These are phyloP conservation scores for Adineta ricciae DNA, from an alignment of 2,888 invertebrate species.

Conservation along the genomic window DNA sequence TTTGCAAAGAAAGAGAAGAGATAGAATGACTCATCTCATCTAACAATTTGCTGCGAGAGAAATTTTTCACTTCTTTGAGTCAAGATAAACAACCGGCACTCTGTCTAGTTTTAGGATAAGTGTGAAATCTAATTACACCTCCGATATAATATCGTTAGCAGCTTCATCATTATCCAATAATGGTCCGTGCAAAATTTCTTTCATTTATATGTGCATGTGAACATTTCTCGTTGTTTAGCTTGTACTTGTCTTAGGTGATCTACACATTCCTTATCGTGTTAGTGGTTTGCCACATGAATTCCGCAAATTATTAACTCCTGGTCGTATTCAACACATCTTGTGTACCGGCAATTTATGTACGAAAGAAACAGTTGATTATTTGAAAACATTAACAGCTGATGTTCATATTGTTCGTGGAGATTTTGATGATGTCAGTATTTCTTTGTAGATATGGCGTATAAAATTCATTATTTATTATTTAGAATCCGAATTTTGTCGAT, in stretches of 20 bases:
- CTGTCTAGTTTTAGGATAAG: background rate
- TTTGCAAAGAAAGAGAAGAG: background rate
- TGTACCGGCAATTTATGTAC: conserved; percentile 97
- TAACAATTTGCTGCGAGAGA: background rate
- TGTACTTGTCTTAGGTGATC: conserved; percentile 88
- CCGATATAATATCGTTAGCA: background rate
- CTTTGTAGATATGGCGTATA: too few relatives aligned
- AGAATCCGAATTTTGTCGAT: conserved; percentile 75
- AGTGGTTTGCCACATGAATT: conserved; percentile 86
- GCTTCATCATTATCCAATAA: background rate
- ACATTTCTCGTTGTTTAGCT: conserved; percentile 55
- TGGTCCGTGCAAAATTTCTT: background rate
- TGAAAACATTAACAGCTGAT: conserved; percentile 94
- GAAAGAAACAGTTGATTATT: conserved; percentile 89
- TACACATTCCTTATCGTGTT: conserved; percentile 92
- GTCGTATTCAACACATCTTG: conserved; percentile 84
- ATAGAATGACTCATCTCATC: background rate
- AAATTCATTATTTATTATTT: conserved; percentile 43
- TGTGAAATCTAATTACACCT: background rate
- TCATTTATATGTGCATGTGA: background rate
- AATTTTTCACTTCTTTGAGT: background rate
- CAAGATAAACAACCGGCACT: background rate
- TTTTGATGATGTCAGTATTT: conserved; percentile 73
- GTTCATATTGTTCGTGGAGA: conserved; percentile 96
- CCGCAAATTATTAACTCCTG: conserved; percentile 83